phyloP scores from a whole-genome alignment of 2,113 vertebrate species.

The Pogona vitticeps region DNA sequence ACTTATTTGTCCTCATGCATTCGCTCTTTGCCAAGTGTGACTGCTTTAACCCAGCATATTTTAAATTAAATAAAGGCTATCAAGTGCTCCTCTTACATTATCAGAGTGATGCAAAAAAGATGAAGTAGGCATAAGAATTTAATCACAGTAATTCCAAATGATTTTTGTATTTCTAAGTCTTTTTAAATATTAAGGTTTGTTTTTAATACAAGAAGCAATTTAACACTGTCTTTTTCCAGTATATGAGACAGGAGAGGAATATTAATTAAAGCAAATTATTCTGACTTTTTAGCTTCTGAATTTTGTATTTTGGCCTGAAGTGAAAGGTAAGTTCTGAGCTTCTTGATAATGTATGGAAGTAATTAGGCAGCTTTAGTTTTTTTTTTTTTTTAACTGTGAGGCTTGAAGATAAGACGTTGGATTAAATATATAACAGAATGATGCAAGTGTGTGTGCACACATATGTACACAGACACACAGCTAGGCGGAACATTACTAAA shows the following conservation, averaged over 20 bases:
- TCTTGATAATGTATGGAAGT: slow-evolving; percentile 56
- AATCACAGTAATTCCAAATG: slow-evolving; percentile 22
- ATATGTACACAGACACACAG: not conserved
- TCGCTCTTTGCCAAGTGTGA: not conserved
- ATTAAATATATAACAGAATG: slow-evolving; percentile 27
- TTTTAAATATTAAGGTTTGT: slow-evolving; percentile 69
- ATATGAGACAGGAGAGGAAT: slow-evolving; percentile 63
- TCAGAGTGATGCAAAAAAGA: slow-evolving; percentile 4
- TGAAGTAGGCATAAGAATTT: slow-evolving; percentile 24
- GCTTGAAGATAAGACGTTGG: slow-evolving; percentile 35
- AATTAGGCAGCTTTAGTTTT: slow-evolving; percentile 45
- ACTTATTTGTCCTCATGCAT: too few relatives aligned
- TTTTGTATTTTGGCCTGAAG: slow-evolving; percentile 56
- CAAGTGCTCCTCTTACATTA: not conserved
- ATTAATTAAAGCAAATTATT: slow-evolving; percentile 68
- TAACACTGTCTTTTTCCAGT: slow-evolving; percentile 56
- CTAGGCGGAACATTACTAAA: slow-evolving; percentile 38
- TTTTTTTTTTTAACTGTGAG: not conserved
- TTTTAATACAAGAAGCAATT: slow-evolving; percentile 61
- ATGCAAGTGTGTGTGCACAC: not conserved
- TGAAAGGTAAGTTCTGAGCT: slow-evolving; percentile 58
- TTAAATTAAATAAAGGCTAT: not conserved
- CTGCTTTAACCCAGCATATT: not conserved
- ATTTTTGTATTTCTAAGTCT: slow-evolving; percentile 46
- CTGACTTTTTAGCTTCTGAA: slow-evolving; percentile 56